Evolutionary conservation across 2,113 vertebrate species (phyloP), one percentile per base, ranked within the genome.

Genomic region (Notothenia rossii): DNA sequence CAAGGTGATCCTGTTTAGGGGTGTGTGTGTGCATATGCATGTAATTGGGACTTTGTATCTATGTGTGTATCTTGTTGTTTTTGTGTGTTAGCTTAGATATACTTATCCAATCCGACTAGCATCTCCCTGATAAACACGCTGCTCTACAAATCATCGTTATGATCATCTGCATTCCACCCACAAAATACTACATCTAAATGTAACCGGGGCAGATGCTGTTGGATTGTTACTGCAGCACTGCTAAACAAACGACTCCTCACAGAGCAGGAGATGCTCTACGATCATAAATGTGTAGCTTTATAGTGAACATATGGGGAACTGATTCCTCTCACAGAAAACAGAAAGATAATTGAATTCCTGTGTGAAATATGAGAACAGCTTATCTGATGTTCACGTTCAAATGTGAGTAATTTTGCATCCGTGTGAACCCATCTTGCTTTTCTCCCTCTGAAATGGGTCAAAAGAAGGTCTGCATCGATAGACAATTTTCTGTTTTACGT

Each of bases 1-100:
- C 77, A 88, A 90, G 91, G 81, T 86, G 81, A 82, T 80, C 80
- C 56, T 82, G 76, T 50, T 81, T 45, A 54, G 75, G 33, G 79
- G 29, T 63, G 25, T 66, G 60, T 9, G 20, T 79, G 61, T 61
- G 9, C 51, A 15, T 13, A 60, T 46, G 59, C 50, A 50, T 77
- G 11, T 54, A n/a, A 74, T 25, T 55, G 56, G 10, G 43, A 22
- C 8, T n/a, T 29, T 29, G 29, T 55, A 75, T 33, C 40, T 77
- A 54, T 70, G 7, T 33, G 11, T 48, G 49, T 43, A 45, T 66
- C 11, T 22, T 12, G 11, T 25, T 17, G 14, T 59, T 14, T 68
- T 3, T 0, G 7, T 29, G 29, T 29, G 29, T 48, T 55, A 25
- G 14, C 29, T 59, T 25, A 12, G 2, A 0, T 55, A 10, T 45